These are phyloP conservation scores for Phoxinus dragarum DNA, from an alignment of 2,797 vertebrate genomes.

Conservation along the genomic window DNA sequence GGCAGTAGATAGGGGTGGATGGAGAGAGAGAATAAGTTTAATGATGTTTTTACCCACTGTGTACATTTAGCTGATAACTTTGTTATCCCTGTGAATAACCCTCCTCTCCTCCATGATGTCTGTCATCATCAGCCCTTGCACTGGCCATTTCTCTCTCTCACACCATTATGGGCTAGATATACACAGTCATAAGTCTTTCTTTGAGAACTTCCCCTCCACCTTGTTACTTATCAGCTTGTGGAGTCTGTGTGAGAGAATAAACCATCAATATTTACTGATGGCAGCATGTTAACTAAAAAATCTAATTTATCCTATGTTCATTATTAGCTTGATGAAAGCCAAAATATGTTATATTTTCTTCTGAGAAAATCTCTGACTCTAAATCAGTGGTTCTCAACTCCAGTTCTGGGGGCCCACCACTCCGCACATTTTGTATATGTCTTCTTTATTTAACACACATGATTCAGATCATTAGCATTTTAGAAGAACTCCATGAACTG, in stretches of 20 bases:
- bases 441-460: too few species aligned
- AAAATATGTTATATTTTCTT: neutral
- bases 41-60: constrained; percentile 27
- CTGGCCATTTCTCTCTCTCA: constrained; percentile 2
- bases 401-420: too few species aligned
- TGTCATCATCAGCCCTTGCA: neutral
- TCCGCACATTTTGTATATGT: neutral
- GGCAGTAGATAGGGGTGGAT: neutral
- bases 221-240: neutral
- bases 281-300: neutral
- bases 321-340: neutral
- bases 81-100: constrained; percentile 16
- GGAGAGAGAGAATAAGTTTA: neutral
- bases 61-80: constrained; percentile 12
- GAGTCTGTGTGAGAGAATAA: neutral
- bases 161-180: neutral
- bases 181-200: neutral
- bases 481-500: too few species aligned
- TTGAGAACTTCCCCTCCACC: neutral
- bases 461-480: too few species aligned
- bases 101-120: too few species aligned
- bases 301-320: neutral
- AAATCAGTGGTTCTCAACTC: too few species aligned
- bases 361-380: neutral
- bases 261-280: neutral